phyloP scores from a whole-genome alignment of 2,113 vertebrate species.

The Antennarius striatus region DNA sequence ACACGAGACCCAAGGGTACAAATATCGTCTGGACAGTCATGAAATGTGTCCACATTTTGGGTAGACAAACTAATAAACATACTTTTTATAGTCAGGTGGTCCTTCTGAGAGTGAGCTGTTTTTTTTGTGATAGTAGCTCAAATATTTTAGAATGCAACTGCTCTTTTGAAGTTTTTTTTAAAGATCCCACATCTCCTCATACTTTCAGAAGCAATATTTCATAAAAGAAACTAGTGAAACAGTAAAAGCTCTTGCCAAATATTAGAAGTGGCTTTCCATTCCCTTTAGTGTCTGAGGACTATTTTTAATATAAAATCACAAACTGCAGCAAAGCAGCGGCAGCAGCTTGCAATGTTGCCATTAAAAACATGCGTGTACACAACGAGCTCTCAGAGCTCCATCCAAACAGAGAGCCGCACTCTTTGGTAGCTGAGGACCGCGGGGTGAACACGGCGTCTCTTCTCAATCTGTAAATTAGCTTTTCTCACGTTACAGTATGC shows the following conservation, averaged over 20 bases:
- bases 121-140: too few relatives aligned
- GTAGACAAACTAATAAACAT: slow-evolving; percentile 46
- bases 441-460: slow-evolving; percentile 67
- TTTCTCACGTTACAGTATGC: slow-evolving; percentile 48
- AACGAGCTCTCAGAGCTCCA: slow-evolving; percentile 62
- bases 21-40: slow-evolving; percentile 29
- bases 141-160: too few relatives aligned
- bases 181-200: slow-evolving; percentile 57
- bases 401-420: slow-evolving; percentile 50
- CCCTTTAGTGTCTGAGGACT: slow-evolving; percentile 47
- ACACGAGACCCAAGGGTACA: slow-evolving; percentile 35
- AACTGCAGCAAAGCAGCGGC: slow-evolving; percentile 54
- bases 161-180: too few relatives aligned
- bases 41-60: slow-evolving; percentile 45
- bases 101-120: slow-evolving; percentile 5
- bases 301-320: slow-evolving; percentile 71
- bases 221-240: slow-evolving; percentile 71
- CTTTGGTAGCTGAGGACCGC: slow-evolving; percentile 14
- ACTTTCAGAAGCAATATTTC: slow-evolving; percentile 61
- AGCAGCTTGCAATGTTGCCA: slow-evolving; percentile 60
- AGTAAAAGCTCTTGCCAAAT: slow-evolving; percentile 75
- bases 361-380: slow-evolving; percentile 67
- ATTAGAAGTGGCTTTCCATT: slow-evolving; percentile 76
- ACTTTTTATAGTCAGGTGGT: slow-evolving; percentile 24
- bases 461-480: slow-evolving; percentile 62